Conservation (phyloP, 2,888 invertebrate genomes). For the Caenorhabditis sinica region DNA sequence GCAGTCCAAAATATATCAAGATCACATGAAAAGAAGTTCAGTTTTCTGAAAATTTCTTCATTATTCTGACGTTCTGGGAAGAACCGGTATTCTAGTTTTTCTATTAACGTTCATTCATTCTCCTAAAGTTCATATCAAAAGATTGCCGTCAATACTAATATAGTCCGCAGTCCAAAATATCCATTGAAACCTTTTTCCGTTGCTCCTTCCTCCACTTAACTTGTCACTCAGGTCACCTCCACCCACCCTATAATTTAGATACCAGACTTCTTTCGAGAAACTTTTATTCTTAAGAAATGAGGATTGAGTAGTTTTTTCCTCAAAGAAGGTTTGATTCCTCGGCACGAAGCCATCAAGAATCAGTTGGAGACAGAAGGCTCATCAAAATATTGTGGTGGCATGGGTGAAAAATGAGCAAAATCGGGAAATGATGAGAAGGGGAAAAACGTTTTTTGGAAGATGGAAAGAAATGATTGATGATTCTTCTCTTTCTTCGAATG, state of each 20-base stretch:
- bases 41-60: too few relatives aligned
- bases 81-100: too few relatives aligned
- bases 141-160: not conserved
- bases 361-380: constrained; percentile 10
- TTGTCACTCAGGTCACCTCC: constrained; percentile 5
- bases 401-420: constrained; percentile 39
- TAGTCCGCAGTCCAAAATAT: not conserved
- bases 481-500: constrained; percentile 12
- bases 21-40: too few relatives aligned
- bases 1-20: too few relatives aligned
- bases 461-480: constrained; percentile 30
- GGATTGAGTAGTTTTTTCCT: not conserved
- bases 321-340: not conserved
- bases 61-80: too few relatives aligned
- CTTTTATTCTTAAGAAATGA: not conserved
- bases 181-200: not conserved
- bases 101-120: too few relatives aligned
- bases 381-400: constrained; percentile 18
- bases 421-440: constrained; percentile 27
- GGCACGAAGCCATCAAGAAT: constrained; percentile 19
- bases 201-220: constrained; percentile 5
- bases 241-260: not conserved
- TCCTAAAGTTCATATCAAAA: not conserved
- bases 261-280: not conserved
- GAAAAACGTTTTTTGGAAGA: constrained; percentile 5